Percentiles rank a stretch among this genome's conserved stretches.
These are phyloP conservation scores for Pelvicachromis taeniatus DNA, from an alignment of 2,113 vertebrate species.

Conservation along the genomic window DNA sequence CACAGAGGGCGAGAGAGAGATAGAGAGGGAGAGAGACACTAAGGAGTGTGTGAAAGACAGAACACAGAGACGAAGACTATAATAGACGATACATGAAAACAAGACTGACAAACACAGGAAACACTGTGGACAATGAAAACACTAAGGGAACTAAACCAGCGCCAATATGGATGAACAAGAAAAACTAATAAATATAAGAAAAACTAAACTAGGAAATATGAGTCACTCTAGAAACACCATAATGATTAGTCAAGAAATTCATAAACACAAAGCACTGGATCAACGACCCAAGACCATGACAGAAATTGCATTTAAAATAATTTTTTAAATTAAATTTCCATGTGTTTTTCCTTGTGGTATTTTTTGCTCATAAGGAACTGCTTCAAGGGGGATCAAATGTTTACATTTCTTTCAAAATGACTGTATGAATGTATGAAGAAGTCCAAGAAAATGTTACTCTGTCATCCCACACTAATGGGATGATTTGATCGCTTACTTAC, in stretches of 20 bases:
- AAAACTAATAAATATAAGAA: background rate
- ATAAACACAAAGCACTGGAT: background rate
- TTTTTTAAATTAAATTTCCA: background rate
- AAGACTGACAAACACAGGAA: background rate
- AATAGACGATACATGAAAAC: background rate
- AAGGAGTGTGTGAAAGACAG: background rate
- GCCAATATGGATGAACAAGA: background rate
- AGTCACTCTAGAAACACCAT: background rate
- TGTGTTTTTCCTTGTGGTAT: background rate
- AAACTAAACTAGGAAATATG: background rate
- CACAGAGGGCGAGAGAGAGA: too few relatives aligned
- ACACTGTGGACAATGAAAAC: background rate
- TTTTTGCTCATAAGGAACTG: background rate
- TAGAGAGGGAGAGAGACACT: too few relatives aligned
- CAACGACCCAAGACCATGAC: background rate
- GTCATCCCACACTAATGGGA: slow-evolving; percentile 15
- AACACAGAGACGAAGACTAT: background rate
- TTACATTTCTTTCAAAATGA: background rate
- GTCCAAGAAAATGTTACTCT: too few relatives aligned
- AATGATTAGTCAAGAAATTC: background rate
- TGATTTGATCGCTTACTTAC: slow-evolving; percentile 22
- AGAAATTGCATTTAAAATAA: background rate
- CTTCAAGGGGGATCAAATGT: background rate
- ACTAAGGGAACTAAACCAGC: background rate
- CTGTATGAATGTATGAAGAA: background rate